Evolutionary conservation across 2,113 vertebrate genomes (phyloP), one percentile per base, ranked within the genome.

Genomic region (Phalacrocorax carbo): DNA sequence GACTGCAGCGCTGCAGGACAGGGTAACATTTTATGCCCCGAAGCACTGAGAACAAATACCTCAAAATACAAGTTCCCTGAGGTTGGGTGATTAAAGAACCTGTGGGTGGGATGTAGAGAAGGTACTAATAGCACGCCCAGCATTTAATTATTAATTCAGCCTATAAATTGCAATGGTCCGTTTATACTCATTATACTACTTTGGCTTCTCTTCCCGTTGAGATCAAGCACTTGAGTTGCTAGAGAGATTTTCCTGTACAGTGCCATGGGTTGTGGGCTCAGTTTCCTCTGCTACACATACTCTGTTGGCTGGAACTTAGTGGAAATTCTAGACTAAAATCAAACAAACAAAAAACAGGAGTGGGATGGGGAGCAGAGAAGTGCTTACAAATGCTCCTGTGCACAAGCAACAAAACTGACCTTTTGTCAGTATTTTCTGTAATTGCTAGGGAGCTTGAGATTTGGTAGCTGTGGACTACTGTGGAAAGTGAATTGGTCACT

Each of bases 101-200:
- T 5, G 11, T 85, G 57, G 77, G 80, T 93, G 83, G 27, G 49
- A 55, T 54, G 52, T 15, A 66, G 62, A 68, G 75, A 92, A 86
- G 69, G 73, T 88, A 66, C 72, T 84, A 91, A 77, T 88, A 88
- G 68, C 57, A 52, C 71, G 64, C 49, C 36, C 40, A 62, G 80
- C 80, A 86, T 85, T 95, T 91, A 94, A 93, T 94, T 88, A 94
- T 89, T 90, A 82, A 90, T 93, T 36, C 21, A 51, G 64, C 52
- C 77, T 88, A 86, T 91, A 94, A 88, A 95, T 90, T 82, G 40
- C 72, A 81, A 20, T 80, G 51, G 40, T 85, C 90, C 15, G 2
- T 96, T 94, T 80, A 82, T 86, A 81, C 61, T 94, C 54, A 20
- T 88, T 82, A 57, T 29, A 30, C 36, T 49, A 5, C 18, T 86